Evolutionary conservation across 35 echinoderm and acorn worm genomes (phyloP).

Genomic region (Heliocidaris erythrogramma): DNA sequence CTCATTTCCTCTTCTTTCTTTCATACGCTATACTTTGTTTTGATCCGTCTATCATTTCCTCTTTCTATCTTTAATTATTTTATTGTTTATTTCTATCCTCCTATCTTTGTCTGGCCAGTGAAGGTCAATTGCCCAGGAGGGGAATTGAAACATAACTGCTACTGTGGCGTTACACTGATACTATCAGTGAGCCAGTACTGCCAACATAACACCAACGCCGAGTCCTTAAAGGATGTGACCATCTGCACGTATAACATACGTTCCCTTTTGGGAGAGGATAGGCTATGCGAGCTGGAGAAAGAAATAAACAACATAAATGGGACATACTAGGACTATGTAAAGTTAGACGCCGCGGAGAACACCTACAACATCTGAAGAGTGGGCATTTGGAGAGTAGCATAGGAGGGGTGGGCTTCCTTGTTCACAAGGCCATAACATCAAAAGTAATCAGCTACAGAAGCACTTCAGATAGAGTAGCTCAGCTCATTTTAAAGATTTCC

Average conservation of each 20-base stretch:
- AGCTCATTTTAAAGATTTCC: neutral
- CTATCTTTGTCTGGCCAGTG: too few relatives aligned
- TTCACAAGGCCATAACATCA: neutral
- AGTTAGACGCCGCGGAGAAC: neutral
- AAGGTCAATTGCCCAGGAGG: too few relatives aligned
- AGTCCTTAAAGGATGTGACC: slow-evolving; percentile 16
- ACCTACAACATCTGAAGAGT: slow-evolving; percentile 6
- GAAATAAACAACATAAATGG: neutral
- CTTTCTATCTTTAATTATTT: too few relatives aligned
- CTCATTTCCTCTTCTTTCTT: too few relatives aligned
- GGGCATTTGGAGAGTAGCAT: neutral
- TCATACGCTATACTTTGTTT: too few relatives aligned
- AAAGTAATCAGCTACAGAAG: too few relatives aligned
- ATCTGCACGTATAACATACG: slow-evolving; percentile 22
- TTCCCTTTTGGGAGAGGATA: slow-evolving; percentile 14
- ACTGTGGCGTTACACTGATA: slow-evolving; percentile 28
- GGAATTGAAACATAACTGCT: neutral
- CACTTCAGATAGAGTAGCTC: neutral
- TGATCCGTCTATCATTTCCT: too few relatives aligned
- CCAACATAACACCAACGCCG: neutral
- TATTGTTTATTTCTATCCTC: too few relatives aligned
- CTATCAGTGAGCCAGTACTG: neutral
- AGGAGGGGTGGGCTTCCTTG: slow-evolving; percentile 24
- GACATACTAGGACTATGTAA: neutral
- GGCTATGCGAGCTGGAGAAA: slow-evolving; percentile 25